Evolutionary conservation across 2,113 vertebrate genomes (phyloP), one percentile per base, ranked within the genome.

Genomic region (Acanthisitta chloris): DNA sequence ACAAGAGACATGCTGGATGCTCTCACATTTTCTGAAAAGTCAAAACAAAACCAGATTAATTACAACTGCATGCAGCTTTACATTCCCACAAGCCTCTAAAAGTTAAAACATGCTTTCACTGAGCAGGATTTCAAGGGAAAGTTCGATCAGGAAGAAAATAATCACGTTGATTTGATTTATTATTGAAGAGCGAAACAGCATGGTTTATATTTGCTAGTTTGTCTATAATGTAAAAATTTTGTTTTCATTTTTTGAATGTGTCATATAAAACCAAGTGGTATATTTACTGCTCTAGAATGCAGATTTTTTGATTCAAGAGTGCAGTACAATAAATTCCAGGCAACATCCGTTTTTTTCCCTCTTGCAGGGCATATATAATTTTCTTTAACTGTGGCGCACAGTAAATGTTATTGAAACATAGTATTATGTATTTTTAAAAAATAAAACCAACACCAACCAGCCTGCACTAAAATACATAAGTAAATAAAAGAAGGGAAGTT

Each of bases 281-380:
- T 92, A 73, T 88, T 92, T 96, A 83, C 67, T 67, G 51, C 46
- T 59, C 16, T 51, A 78, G 67, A 88, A 89, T 25, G 40, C 64
- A 93, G 73, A 78, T 90, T 95, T 91, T 94, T n/a, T n/a, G n/a
- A n/a, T n/a, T 81, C 86, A 90, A n/a, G 83, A 96, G 82, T 66
- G 78, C n/a, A 55, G 25, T 61, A 18, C 45, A 67, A 55, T 69
- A 58, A 48, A 85, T 91, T 64, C 64, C 46, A 78, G 81, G 66
- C 77, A 83, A 28, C 59, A 19, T 82, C 52, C 31, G 36, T 71
- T 88, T 88, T 85, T 91, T 91, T 46, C 54, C 58, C 52, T 65
- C 45, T 76, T 45, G 19, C 19, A 51, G 81, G 48, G 19, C 73
- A 33, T 74, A 66, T 48, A 69, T 79, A 81, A 89, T 93, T 94